Evolutionary conservation across 1,140 invertebrate genomes (phyloP).

Genomic region (Drosophila obscura): DNA sequence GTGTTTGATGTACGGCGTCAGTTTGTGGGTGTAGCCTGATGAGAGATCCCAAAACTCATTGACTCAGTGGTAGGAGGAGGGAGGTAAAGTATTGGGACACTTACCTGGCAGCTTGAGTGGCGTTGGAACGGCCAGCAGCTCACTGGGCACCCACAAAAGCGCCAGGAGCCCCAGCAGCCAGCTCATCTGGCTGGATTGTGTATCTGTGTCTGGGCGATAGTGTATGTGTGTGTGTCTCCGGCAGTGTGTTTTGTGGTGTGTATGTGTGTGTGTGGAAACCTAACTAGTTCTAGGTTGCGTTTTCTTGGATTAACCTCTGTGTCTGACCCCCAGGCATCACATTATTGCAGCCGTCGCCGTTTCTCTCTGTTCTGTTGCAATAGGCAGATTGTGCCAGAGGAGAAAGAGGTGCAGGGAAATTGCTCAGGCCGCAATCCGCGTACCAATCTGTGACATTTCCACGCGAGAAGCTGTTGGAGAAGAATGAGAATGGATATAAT

Average conservation of each 20-base stretch:
- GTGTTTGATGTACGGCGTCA: slow-evolving; percentile 81
- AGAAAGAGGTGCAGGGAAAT: slow-evolving; percentile 18
- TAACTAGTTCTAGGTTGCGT: slow-evolving; percentile 75
- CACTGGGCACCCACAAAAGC: slow-evolving; percentile 69
- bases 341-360: slow-evolving; percentile 62
- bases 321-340: slow-evolving; percentile 55
- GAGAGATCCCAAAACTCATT: slow-evolving; percentile 2
- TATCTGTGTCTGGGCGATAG: slow-evolving; percentile 16
- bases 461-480: slow-evolving; percentile 50
- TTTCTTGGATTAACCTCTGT: slow-evolving; percentile 67
- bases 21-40: slow-evolving; percentile 77
- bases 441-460: slow-evolving; percentile 63
- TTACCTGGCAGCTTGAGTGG: slow-evolving; percentile 80
- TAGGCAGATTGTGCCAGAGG: slow-evolving; percentile 26
- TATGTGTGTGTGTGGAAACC: slow-evolving; percentile 62
- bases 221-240: slow-evolving; percentile 17
- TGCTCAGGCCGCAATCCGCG: slow-evolving; percentile 14
- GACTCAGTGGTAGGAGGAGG: neutral
- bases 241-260: slow-evolving; percentile 20
- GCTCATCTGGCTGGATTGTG: slow-evolving; percentile 59
- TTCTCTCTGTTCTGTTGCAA: slow-evolving; percentile 23
- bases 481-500: slow-evolving; percentile 54
- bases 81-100: slow-evolving; percentile 22
- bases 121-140: slow-evolving; percentile 74
- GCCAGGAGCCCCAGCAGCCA: slow-evolving; percentile 75